phyloP scores from a whole-genome alignment of 2,797 vertebrate genomes.

The Manis javanica region DNA sequence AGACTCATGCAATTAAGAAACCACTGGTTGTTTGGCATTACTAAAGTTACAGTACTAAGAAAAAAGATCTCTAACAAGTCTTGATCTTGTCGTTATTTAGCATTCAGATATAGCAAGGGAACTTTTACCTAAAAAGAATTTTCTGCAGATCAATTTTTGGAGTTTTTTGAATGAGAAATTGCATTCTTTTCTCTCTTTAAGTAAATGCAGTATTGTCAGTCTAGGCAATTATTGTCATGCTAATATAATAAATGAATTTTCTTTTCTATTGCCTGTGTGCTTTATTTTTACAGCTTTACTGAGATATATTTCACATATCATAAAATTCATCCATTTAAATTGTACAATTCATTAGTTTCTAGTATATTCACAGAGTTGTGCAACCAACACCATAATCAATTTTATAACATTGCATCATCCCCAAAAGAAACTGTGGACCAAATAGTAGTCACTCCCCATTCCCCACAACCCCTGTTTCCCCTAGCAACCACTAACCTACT shows the following conservation, averaged over 20 bases:
- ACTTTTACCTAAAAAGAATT: background rate
- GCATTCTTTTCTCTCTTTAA: conserved; percentile 44
- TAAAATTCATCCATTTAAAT: conserved; percentile 19
- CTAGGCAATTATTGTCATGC: background rate
- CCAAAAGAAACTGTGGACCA: background rate
- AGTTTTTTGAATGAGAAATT: conserved; percentile 27
- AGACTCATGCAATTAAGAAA: background rate
- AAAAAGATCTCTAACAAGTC: background rate
- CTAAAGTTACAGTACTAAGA: background rate
- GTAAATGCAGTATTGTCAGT: background rate
- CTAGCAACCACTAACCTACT: background rate
- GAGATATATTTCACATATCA: conserved; percentile 25
- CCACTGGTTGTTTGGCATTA: background rate
- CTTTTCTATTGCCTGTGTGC: conserved; percentile 5
- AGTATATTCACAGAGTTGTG: background rate
- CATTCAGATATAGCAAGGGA: conserved; percentile 26
- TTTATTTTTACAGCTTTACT: conserved; percentile 49
- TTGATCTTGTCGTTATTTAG: background rate
- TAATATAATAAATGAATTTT: conserved; percentile 29
- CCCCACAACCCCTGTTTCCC: background rate
- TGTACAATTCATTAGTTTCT: conserved; percentile 39
- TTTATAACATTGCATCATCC: conserved; percentile 16
- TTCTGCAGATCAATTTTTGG: background rate
- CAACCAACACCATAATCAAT: background rate
- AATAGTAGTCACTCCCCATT: background rate